Percentiles rank a stretch among this genome's conserved stretches.
phyloP scores from a whole-genome alignment of 1,140 invertebrate genomes.

The Scylla paramamosain region DNA sequence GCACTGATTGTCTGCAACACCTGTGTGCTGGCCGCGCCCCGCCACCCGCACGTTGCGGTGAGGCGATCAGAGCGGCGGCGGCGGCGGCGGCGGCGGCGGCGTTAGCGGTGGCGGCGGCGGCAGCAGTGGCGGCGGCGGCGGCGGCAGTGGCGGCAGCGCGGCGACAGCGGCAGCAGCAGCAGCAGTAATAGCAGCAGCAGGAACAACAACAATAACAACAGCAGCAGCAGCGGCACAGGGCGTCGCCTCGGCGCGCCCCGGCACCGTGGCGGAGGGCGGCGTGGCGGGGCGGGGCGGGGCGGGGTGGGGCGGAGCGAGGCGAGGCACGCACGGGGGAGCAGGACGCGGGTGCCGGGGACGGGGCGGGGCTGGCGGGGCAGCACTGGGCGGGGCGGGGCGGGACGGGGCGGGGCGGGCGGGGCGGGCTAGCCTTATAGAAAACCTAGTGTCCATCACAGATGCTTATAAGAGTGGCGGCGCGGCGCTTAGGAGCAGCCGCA shows the following conservation, averaged over 20 bases:
- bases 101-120: too few relatives aligned
- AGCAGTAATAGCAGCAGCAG: background rate
- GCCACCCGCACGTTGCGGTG: background rate
- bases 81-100: background rate
- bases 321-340: too few relatives aligned
- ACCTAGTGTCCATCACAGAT: constrained; percentile 66
- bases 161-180: background rate
- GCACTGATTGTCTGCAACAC: background rate
- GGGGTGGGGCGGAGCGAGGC: background rate
- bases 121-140: background rate
- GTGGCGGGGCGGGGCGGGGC: background rate
- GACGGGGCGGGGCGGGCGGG: background rate
- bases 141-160: background rate
- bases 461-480: constrained; percentile 12
- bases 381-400: background rate
- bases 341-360: too few relatives aligned
- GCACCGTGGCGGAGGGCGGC: background rate
- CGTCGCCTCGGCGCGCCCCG: background rate
- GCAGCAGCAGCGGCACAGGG: background rate
- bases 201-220: background rate
- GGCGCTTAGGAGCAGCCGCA: constrained; percentile 91
- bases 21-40: background rate
- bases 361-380: background rate
- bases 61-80: background rate
- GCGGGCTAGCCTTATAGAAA: constrained; percentile 27